Evolutionary conservation across 92 coral and sea anemone species (phyloP).

Genomic region (Plumapathes pennacea): DNA sequence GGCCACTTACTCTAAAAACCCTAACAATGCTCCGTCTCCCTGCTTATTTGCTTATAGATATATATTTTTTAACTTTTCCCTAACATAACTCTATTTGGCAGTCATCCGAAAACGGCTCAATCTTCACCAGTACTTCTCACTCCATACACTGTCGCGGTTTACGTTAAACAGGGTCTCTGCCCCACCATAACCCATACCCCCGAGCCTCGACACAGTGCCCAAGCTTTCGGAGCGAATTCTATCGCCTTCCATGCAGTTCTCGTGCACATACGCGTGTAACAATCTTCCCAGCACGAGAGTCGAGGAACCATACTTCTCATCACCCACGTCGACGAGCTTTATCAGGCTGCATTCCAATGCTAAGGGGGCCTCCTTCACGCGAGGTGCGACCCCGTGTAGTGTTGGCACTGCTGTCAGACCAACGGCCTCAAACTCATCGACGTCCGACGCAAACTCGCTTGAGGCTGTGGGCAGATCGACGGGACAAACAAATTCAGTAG

Average conservation of each 20-base stretch:
- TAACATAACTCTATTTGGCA: too few species aligned
- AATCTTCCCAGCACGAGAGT: constrained; percentile 1
- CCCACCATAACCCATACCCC: constrained; percentile 1
- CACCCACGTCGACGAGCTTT: neutral
- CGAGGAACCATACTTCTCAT: neutral
- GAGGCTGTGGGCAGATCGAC: too few species aligned
- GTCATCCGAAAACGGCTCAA: too few species aligned
- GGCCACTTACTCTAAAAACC: too few species aligned
- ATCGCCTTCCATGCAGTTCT: neutral
- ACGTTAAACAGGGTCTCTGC: neutral
- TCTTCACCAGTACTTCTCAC: constrained; percentile 8
- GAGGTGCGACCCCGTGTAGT: constrained; percentile 1
- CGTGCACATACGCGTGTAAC: neutral
- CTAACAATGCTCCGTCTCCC: too few species aligned
- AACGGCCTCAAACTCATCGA: constrained; percentile 6
- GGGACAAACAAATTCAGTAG: too few species aligned
- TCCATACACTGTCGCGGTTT: neutral
- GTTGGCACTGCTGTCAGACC: constrained; percentile 7
- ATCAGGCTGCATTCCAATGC: constrained; percentile 2
- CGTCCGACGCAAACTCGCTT: constrained; percentile 4
- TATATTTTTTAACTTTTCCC: too few species aligned
- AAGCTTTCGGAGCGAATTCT: neutral
- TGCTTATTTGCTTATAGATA: too few species aligned
- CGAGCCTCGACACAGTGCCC: constrained; percentile 12
- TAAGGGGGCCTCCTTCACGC: constrained; percentile 4